A percentile compares a stretch with the other conserved stretches of the same genome.
Evolutionary conservation across 1,140 invertebrate species (phyloP).

Genomic region (Drosophila repleta): DNA sequence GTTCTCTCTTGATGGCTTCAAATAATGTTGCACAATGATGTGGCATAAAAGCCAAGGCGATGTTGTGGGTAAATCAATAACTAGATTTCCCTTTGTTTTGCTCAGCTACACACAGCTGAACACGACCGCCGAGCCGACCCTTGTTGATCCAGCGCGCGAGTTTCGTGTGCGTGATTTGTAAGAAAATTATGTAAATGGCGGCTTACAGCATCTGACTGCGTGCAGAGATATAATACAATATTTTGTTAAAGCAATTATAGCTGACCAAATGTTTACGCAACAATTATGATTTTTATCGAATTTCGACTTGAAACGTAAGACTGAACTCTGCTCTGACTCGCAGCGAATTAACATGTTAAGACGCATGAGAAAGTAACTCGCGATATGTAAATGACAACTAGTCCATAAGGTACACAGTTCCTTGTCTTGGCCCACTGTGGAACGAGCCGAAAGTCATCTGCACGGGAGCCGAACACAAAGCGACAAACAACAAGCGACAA

Average conservation of each 20-base stretch:
- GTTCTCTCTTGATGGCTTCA: conserved; percentile 66
- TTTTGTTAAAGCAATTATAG: conserved; percentile 74
- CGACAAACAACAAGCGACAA: conserved; percentile 33
- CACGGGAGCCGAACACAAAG: conserved; percentile 51
- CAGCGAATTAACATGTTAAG: conserved; percentile 24
- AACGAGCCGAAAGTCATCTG: conserved; percentile 17
- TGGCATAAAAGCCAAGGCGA: conserved; percentile 50
- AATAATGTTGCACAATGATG: conserved; percentile 73
- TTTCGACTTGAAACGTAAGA: not conserved
- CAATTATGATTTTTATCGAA: conserved; percentile 73
- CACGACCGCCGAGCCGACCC: not conserved
- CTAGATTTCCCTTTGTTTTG: conserved; percentile 37
- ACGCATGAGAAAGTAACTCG: conserved; percentile 25
- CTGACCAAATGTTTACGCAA: conserved; percentile 79
- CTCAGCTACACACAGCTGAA: conserved; percentile 10
- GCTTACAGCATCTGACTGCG: conserved; percentile 51
- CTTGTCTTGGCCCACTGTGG: conserved; percentile 14
- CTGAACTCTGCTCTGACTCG: conserved; percentile 27
- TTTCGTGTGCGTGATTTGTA: conserved; percentile 69
- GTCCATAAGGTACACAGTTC: conserved; percentile 4
- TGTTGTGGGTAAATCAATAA: conserved; percentile 68
- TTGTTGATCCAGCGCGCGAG: conserved; percentile 10
- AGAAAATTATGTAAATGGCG: conserved; percentile 77
- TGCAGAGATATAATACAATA: conserved; percentile 41
- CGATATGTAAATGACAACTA: conserved; percentile 27